phyloP scores from a whole-genome alignment of 1,140 invertebrate species.

The Cherax destructor region DNA sequence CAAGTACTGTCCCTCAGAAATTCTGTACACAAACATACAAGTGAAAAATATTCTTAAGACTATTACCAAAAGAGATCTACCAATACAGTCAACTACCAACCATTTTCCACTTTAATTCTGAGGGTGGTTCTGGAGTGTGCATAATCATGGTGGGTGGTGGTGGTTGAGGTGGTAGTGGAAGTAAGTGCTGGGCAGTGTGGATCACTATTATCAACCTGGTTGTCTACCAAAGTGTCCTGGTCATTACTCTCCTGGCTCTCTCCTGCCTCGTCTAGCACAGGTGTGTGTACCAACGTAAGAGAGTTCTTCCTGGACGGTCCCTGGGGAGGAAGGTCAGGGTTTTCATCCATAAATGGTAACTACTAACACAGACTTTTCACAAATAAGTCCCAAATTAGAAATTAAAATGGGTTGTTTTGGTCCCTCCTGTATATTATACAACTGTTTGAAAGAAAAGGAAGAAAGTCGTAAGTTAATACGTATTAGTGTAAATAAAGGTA shows the following conservation, averaged over 20 bases:
- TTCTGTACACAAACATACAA: no score
- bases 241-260: conserved; percentile 70
- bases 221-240: conserved; percentile 12
- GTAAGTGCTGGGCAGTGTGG: not conserved
- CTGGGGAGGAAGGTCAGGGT: conserved; percentile 7
- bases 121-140: conserved; percentile 51
- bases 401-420: no score
- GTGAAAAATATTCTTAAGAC: no score
- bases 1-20: no score
- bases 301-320: conserved; percentile 69
- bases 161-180: conserved; percentile 14
- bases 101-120: conserved; percentile 67
- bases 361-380: no score
- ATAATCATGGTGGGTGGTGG: conserved; percentile 27
- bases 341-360: no score
- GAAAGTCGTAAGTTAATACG: no score
- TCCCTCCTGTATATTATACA: no score
- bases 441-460: no score
- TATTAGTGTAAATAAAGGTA: no score
- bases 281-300: conserved; percentile 70
- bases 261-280: conserved; percentile 67
- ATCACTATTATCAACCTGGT: not conserved
- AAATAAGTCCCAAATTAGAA: no score
- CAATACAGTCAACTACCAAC: conserved; percentile 19
- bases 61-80: no score